Conservation (phyloP, 2,888 invertebrate species). For the Stenurella melanura region DNA sequence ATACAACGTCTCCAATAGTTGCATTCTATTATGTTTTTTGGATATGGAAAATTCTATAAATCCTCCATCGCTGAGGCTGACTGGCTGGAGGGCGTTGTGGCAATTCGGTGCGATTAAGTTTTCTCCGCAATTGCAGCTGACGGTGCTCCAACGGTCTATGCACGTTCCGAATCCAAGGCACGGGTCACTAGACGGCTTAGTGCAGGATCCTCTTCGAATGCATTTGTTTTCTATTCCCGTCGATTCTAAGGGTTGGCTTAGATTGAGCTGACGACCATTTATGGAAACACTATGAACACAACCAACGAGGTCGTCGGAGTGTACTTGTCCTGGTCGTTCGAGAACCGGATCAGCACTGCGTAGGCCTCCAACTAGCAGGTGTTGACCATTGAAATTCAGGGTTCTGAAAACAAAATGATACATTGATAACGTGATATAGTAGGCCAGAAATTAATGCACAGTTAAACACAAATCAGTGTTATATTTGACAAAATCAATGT, state of each 20-base stretch:
- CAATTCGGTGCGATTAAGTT: constrained; percentile 87
- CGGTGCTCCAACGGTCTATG: constrained; percentile 88
- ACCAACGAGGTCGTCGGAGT: constrained; percentile 94
- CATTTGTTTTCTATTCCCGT: constrained; percentile 86
- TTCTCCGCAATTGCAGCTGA: constrained; percentile 83
- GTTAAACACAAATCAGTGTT: too few species aligned
- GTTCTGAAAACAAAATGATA: constrained; percentile 80
- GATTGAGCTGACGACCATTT: constrained; percentile 88
- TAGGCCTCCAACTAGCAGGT: constrained; percentile 89
- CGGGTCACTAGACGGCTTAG: constrained; percentile 73
- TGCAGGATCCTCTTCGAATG: constrained; percentile 82
- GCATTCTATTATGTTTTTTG: constrained; percentile 91
- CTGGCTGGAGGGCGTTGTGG: constrained; percentile 83
- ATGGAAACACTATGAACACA: constrained; percentile 94
- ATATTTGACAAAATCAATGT: too few species aligned
- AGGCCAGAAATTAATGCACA: too few species aligned
- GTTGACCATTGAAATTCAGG: constrained; percentile 92
- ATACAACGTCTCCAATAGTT: constrained; percentile 87
- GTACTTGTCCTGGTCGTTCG: constrained; percentile 92
- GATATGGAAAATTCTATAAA: constrained; percentile 87
- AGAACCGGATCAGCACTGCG: constrained; percentile 89
- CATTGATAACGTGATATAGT: background rate
- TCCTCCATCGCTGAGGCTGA: constrained; percentile 86
- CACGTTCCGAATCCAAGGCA: constrained; percentile 84
- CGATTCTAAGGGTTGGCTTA: constrained; percentile 85